Conservation (phyloP, 2,113 vertebrate species). For the Antechinus flavipes region DNA sequence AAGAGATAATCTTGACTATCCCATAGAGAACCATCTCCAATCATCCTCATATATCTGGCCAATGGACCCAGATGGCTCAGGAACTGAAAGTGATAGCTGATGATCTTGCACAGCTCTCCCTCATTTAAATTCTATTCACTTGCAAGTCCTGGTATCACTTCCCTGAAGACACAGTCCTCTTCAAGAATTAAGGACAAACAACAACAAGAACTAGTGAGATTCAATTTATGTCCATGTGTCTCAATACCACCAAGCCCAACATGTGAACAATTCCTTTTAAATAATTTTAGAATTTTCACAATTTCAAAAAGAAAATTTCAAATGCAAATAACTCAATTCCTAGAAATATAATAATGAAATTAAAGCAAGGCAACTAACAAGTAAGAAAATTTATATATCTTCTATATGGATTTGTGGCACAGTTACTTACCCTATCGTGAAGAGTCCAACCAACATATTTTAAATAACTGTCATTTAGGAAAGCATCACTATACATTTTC, state of each 20-base stretch:
- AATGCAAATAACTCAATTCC: not conserved
- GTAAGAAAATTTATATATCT: not conserved
- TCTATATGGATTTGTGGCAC: slow-evolving; percentile 21
- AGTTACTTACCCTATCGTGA: slow-evolving; percentile 94
- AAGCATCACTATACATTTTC: slow-evolving; percentile 99
- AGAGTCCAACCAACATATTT: slow-evolving; percentile 99
- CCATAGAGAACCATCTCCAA: no score
- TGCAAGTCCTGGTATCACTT: no score
- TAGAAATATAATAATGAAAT: slow-evolving; percentile 9
- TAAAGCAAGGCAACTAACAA: not conserved
- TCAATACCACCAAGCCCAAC: slow-evolving; percentile 2
- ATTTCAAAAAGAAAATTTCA: slow-evolving; percentile 28
- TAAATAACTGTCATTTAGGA: slow-evolving; percentile 98
- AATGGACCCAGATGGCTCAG: no score
- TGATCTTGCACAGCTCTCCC: no score
- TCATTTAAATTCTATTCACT: no score
- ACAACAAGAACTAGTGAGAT: not conserved
- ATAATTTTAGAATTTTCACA: slow-evolving; percentile 34
- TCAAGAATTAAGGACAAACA: no score
- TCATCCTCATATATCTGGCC: no score
- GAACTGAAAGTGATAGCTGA: no score
- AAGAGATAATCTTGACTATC: no score
- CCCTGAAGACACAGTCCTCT: no score
- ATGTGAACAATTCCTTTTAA: slow-evolving; percentile 24
- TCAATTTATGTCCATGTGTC: not conserved